Base-by-base conservation (phyloP, 2,797 vertebrate species). In the Muscicapa striata region DNA sequence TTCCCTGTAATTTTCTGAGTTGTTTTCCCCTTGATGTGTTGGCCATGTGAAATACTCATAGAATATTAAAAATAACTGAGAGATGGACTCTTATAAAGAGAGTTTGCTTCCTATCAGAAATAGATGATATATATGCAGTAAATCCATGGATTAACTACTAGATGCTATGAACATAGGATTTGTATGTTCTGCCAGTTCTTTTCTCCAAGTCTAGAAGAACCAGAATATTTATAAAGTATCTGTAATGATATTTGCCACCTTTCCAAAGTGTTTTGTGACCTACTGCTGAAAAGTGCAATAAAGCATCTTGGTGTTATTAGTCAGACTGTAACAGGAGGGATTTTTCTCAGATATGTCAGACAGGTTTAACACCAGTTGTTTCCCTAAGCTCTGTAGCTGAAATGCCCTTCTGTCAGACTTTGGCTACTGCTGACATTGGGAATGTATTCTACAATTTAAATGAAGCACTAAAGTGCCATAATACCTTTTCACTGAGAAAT, bases 381-480 rank as follows among this genome's bases (percentile, higher is more conserved):
- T 74, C 73, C 82, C 43, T 43, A n/a, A 79, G 57, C 69, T 73
- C 10, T 0, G 70, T 14, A 69, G 87, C 66, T 63, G 34, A 72
- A 90, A 81, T 90, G 79, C 48, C 87, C 79, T 93, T 75, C 67
- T 95, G 80, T 67, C 92, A 95, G 74, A 49, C 62, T 68, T 90
- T 26, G 40, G 72, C 87, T 90, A 17, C 62, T 54, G 9, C 62
- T 78, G 76, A 59, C 69, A 30, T 72, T 49, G 54, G 45, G 48
- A 87, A 92, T 5, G 17, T 81, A 38, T 41, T 84, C 73, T 57
- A 24, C 59, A 81, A 88, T 93, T 94, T 67, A 85, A 91, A 93
- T 55, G 59, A 86, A 86, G 36, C 55, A 55, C 81, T 75, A 22
- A 86, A 78, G 32, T 73, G 70, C 30, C 21, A 1, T 57, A 74